Evolutionary conservation across 1,140 invertebrate genomes (phyloP), one percentile per base, ranked within the genome.

Genomic region (Pinna nobilis): DNA sequence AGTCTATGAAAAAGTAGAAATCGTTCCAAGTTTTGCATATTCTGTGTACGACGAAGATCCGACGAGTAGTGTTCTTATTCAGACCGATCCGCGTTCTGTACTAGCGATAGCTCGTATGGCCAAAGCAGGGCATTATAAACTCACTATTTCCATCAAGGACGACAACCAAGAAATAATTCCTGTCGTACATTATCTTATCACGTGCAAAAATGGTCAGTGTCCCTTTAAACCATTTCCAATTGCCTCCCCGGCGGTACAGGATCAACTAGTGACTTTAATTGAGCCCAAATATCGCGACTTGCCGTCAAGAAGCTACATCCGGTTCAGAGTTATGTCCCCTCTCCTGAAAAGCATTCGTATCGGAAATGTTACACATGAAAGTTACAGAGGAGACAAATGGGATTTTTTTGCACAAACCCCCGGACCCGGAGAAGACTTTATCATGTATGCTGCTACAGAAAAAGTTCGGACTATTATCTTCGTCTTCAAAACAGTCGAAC

Each of bases 121-220:
- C 0, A 59, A 59, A 59, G 37, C 30, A 59, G 55, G 55, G 37
- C 33, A 59, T 59, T 59, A 59, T 33, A 59, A 59, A 59, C 30
- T 59, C 5, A 59, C 55, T 13, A 59, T 59, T 25, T 59, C 55
- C 9, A 59, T 7, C 18, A 59, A 59, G 37, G 37, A 20, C 30
- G 18, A 30, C 28, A 25, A 59, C 13, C 30, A 33, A n/a, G 33
- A 30, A 2, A 33, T 33, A 0, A 4, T 59, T 35, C 55, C 55
- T 4, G 55, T 33, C 28, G 37, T 59, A 20, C 55, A 59, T 25
- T 59, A 59, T 59, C 55, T 59, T 6, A 59, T 59, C 18, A 59
- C 55, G 18, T 59, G 55, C 37, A 59, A 59, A n/a, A 30, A 59
- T 7, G 55, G 55, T 15, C 37, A 59, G 30, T 20, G n/a, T 20